Evolutionary conservation across 2,888 invertebrate genomes (phyloP), one percentile per base, ranked within the genome.

Genomic region (Octonoba sinensis): DNA sequence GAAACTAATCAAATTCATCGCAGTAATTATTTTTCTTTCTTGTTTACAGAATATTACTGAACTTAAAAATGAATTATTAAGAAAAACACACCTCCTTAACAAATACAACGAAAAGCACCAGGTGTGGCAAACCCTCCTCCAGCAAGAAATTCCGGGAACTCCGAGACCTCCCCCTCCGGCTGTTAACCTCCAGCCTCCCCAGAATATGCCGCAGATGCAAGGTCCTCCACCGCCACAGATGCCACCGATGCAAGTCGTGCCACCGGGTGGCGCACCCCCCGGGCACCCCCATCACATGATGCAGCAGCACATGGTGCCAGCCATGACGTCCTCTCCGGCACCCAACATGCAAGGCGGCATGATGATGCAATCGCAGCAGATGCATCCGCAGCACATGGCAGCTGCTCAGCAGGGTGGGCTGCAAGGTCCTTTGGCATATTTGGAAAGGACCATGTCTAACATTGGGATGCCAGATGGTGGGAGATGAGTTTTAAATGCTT

Each of bases 391-490:
- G 44, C 83, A 82, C 49, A 69, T 73, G 71, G 69, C 57, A 24
- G 64, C 54, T 20, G 72, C 75, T 62, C 82, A 65, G 46, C 84
- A 70, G 46, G 90, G 91, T 0, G 91, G 93, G 1, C 90, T 95
- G 74, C 95, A 94, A 85, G 95, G 95, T 11, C 96, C 95, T 0
- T 90, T 96, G 84, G 95, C 95, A 0, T 95, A 93, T 87, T 90
- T 96, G 83, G 95, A 96, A 90, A 95, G 95, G 90, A 95, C 95
- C 85, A 94, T 95, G 87, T 95, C 95, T 89, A 95, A 95, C 90
- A 95, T 96, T 91, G 95, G 95, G 78, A 91, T 95, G 91, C 93
- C 93, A 1, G 60, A 62, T 62, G 18, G 44, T 16, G 44, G 44
- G n/a, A 62, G 60, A n/a, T 27, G 27, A 27, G 6, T 27, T 27